Percentiles rank a stretch among this genome's conserved stretches.
phyloP scores from a whole-genome alignment of 2,888 invertebrate genomes.

The Anagyrus pseudococci region DNA sequence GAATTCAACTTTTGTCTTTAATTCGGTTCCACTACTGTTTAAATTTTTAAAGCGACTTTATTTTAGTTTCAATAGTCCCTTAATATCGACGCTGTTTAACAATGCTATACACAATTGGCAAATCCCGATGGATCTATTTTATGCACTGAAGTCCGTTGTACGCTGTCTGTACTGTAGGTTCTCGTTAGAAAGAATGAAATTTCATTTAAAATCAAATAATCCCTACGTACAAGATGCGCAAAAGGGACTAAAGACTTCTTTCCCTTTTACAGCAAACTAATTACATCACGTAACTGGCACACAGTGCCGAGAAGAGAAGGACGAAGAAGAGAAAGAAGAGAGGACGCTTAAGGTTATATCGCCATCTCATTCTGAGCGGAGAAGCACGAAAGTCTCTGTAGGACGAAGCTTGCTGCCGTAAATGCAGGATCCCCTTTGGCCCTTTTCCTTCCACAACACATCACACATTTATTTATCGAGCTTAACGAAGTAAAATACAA shows the following conservation, averaged over 20 bases:
- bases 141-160: background rate
- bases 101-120: too few species aligned
- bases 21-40: too few species aligned
- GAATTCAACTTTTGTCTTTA: too few species aligned
- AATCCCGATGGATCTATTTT: background rate
- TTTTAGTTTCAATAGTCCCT: too few species aligned
- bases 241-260: constrained; percentile 9
- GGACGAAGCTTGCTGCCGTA: constrained; percentile 15
- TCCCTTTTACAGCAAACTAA: constrained; percentile 27
- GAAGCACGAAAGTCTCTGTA: constrained; percentile 16
- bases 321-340: background rate
- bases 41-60: too few species aligned
- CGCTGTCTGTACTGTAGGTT: too few species aligned
- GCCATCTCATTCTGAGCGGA: background rate
- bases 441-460: constrained; percentile 6
- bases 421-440: background rate
- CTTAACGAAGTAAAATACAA: constrained; percentile 21
- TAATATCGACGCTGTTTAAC: too few species aligned
- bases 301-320: constrained; percentile 12
- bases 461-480: constrained; percentile 14
- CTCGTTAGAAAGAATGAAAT: constrained; percentile 21
- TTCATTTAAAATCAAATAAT: constrained; percentile 25
- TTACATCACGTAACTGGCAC: constrained; percentile 33
- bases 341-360: constrained; percentile 12
- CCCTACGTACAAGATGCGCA: background rate